These are phyloP conservation scores for Aphaenogaster rudis DNA, from an alignment of 1,140 invertebrate species.

Conservation along the genomic window DNA sequence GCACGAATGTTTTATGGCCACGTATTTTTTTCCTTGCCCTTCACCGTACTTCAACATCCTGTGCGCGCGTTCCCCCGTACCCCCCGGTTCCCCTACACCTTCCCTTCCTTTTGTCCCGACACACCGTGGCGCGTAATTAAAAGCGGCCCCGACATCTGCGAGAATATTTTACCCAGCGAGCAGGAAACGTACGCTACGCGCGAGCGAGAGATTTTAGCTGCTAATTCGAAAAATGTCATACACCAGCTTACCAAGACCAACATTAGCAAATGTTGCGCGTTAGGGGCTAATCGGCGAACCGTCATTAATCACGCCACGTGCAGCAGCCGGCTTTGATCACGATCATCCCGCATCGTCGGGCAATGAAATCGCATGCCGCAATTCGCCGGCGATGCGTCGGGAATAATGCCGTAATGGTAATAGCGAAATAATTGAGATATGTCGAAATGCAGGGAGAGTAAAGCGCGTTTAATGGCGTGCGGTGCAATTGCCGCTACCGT, in stretches of 20 bases:
- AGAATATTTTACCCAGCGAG: slow-evolving; percentile 69
- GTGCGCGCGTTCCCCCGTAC: background rate
- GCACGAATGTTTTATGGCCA: slow-evolving; percentile 75
- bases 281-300: slow-evolving; percentile 16
- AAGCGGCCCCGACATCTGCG: slow-evolving; percentile 64
- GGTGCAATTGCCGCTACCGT: slow-evolving; percentile 46
- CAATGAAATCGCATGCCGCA: slow-evolving; percentile 55
- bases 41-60: slow-evolving; percentile 50
- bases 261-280: slow-evolving; percentile 6
- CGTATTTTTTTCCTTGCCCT: slow-evolving; percentile 67
- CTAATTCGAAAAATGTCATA: slow-evolving; percentile 38
- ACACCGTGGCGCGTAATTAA: slow-evolving; percentile 73
- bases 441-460: slow-evolving; percentile 29
- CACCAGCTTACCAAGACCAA: background rate
- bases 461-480: slow-evolving; percentile 37
- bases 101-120: slow-evolving; percentile 45
- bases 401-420: slow-evolving; percentile 48
- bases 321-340: slow-evolving; percentile 30
- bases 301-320: slow-evolving; percentile 47
- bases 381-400: slow-evolving; percentile 23
- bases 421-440: slow-evolving; percentile 61
- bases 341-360: slow-evolving; percentile 39
- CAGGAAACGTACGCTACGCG: background rate
- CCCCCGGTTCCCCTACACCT: background rate
- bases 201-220: slow-evolving; percentile 3